phyloP scores from a whole-genome alignment of 2,888 invertebrate species.

The Phania funesta region DNA sequence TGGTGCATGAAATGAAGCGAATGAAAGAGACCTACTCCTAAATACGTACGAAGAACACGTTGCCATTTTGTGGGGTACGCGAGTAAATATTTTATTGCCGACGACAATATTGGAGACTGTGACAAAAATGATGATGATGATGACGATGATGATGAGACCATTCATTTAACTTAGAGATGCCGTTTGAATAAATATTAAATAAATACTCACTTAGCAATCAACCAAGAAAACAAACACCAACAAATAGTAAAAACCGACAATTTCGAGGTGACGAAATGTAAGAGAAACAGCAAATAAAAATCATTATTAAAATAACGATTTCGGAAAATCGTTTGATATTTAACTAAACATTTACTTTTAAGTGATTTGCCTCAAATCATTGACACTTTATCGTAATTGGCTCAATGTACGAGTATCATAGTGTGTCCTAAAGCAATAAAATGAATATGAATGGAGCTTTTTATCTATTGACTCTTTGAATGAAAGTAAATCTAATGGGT shows the following conservation, averaged over 20 bases:
- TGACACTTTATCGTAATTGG: conserved; percentile 58
- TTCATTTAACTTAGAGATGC: conserved; percentile 34
- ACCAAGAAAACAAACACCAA: conserved; percentile 26
- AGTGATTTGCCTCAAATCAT: conserved; percentile 46
- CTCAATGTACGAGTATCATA: conserved; percentile 15
- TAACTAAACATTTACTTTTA: conserved; percentile 51
- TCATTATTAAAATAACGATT: conserved; percentile 44
- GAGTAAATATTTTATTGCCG: conserved; percentile 1
- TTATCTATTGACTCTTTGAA: conserved; percentile 22
- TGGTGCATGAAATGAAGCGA: conserved; percentile 63
- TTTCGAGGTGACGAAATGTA: conserved; percentile 57
- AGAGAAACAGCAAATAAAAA: conserved; percentile 25
- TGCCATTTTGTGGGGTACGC: conserved; percentile 39
- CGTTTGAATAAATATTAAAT: conserved; percentile 57
- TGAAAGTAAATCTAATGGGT: conserved; percentile 38
- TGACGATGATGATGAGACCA: conserved; percentile 24
- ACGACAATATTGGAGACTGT: conserved; percentile 15
- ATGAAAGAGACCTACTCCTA: conserved; percentile 19
- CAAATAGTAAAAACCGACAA: conserved; percentile 7
- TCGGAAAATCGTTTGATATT: conserved; percentile 58
- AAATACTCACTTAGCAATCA: conserved; percentile 21
- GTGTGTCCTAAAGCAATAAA: conserved; percentile 7
- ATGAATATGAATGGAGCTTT: conserved; percentile 6
- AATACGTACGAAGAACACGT: conserved; percentile 20
- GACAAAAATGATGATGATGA: conserved; percentile 7